A percentile compares a stretch with the other conserved stretches of the same genome.
These are phyloP conservation scores for Dicyrtomina minuta DNA, from an alignment of 2,888 invertebrate species.

Conservation along the genomic window DNA sequence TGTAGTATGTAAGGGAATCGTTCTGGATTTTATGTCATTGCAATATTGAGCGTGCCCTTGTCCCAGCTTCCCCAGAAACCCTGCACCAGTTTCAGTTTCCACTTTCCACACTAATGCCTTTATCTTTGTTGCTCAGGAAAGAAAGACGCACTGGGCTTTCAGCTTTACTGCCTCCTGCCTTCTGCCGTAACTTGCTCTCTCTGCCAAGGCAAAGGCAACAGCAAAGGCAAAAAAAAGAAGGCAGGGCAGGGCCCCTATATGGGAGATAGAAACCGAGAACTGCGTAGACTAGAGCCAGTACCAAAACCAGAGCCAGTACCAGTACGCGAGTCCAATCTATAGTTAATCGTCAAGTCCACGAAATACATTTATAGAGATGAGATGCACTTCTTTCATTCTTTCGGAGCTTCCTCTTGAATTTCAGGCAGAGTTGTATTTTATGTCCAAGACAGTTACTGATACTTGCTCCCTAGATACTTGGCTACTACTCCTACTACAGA, in stretches of 20 bases:
- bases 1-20: background rate
- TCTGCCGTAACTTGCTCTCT: background rate
- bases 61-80: constrained; percentile 34
- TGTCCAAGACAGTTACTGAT: constrained; percentile 24
- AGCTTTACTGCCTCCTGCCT: background rate
- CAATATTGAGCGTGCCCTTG: constrained; percentile 37
- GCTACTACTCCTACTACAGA: background rate
- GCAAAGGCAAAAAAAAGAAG: no score
- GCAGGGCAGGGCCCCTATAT: no score
- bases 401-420: constrained; percentile 5
- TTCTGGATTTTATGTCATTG: constrained; percentile 25
- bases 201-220: no score
- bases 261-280: no score
- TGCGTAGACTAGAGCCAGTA: no score
- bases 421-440: constrained; percentile 18
- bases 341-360: no score
- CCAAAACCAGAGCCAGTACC: no score
- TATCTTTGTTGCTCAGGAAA: constrained; percentile 4
- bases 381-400: constrained; percentile 2
- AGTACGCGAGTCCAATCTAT: no score
- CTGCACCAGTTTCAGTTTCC: constrained; percentile 31
- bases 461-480: constrained; percentile 17
- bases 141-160: background rate
- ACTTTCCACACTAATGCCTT: constrained; percentile 27
- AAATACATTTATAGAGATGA: background rate